These are phyloP conservation scores for Xylocopa sonorina DNA, from an alignment of 1,140 invertebrate genomes.

Conservation along the genomic window DNA sequence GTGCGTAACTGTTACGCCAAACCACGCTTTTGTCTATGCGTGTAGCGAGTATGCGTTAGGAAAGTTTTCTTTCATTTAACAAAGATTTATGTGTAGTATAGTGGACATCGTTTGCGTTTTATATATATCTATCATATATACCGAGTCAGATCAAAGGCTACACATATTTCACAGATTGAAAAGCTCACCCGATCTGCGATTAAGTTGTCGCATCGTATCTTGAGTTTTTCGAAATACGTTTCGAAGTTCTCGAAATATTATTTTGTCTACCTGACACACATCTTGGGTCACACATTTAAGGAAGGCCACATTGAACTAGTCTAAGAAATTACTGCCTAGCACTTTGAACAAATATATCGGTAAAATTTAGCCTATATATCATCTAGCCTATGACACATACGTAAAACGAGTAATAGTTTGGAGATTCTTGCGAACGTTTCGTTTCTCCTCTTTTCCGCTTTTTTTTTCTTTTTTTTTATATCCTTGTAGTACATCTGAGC, in stretches of 20 bases:
- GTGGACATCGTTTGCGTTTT: conserved; percentile 40
- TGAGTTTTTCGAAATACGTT: conserved; percentile 43
- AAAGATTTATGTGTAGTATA: conserved; percentile 33
- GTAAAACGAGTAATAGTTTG: conserved; percentile 61
- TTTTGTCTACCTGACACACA: conserved; percentile 68
- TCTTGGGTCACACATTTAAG: conserved; percentile 78
- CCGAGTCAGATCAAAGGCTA: conserved; percentile 33
- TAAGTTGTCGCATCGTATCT: conserved; percentile 24
- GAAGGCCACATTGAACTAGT: conserved; percentile 82
- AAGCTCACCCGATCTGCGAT: conserved; percentile 41
- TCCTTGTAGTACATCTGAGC: conserved; percentile 56
- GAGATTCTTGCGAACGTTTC: conserved; percentile 53
- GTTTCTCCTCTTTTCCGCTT: conserved; percentile 12
- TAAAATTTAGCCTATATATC: conserved; percentile 62
- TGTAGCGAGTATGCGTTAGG: conserved; percentile 37
- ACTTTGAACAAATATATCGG: conserved; percentile 71
- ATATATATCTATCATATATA: conserved; percentile 28
- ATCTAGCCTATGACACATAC: conserved; percentile 59
- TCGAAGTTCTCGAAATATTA: conserved; percentile 41
- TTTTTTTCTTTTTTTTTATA: conserved; percentile 5
- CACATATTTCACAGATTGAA: conserved; percentile 26
- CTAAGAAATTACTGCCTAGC: conserved; percentile 78
- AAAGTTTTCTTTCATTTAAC: conserved; percentile 28
- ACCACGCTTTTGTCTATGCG: not conserved
- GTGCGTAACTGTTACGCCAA: conserved; percentile 25